A percentile compares a stretch with the other conserved stretches of the same genome.
Conservation (phyloP, 2,797 vertebrate genomes). For the Peromyscus melanophrys region DNA sequence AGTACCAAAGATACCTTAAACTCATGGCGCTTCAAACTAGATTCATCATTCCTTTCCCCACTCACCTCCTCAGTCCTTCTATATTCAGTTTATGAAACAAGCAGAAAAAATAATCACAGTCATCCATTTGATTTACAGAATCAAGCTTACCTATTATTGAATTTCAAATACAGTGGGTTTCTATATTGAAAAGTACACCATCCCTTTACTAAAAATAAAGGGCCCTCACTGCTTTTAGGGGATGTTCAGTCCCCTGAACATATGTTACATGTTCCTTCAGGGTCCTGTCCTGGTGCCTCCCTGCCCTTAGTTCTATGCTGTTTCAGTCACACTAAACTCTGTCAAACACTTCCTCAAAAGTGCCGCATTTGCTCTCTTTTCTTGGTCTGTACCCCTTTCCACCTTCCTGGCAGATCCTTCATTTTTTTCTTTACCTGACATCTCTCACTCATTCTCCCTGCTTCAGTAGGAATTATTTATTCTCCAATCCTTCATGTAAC, state of each 20-base stretch:
- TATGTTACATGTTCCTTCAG: neutral
- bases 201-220: neutral
- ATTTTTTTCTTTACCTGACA: neutral
- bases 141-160: neutral
- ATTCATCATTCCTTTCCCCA: neutral
- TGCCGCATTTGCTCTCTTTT: neutral
- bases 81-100: neutral
- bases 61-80: neutral
- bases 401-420: neutral
- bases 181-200: neutral
- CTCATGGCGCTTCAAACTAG: neutral
- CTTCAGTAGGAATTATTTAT: neutral
- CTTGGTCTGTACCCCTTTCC: neutral
- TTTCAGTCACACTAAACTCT: neutral
- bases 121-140: neutral
- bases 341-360: neutral
- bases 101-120: neutral
- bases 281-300: neutral
- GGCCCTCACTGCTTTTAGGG: neutral
- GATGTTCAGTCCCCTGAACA: neutral
- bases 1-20: neutral
- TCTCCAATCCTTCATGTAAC: neutral
- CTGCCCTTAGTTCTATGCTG: neutral
- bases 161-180: neutral
- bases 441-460: neutral